Evolutionary conservation across 1,140 invertebrate species (phyloP).

Genomic region (Trichomalopsis sarcophagae): DNA sequence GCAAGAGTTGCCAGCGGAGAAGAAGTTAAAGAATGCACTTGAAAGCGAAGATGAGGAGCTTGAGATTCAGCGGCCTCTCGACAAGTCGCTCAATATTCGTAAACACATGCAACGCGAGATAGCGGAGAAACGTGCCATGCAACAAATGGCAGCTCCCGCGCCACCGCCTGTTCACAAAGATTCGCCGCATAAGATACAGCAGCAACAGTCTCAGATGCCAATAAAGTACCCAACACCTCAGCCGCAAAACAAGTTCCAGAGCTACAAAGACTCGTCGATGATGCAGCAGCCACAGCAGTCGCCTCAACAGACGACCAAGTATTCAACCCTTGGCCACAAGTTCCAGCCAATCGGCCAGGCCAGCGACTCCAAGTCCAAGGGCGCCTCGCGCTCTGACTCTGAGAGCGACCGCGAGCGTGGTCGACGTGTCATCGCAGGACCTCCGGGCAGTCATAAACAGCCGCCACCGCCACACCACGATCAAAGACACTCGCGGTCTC

Average conservation of each 20-base stretch:
- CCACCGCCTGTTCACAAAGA: conserved; percentile 72
- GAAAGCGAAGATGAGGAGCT: conserved; percentile 71
- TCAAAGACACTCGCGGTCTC: conserved; percentile 70
- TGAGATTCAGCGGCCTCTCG: conserved; percentile 67
- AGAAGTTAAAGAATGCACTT: conserved; percentile 58
- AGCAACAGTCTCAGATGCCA: conserved; percentile 55
- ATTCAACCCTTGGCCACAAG: conserved; percentile 66
- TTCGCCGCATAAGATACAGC: conserved; percentile 70
- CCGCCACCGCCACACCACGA: conserved; percentile 60
- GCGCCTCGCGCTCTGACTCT: conserved; percentile 68
- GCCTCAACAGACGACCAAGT: conserved; percentile 57
- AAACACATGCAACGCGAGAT: conserved; percentile 73
- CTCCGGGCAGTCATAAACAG: conserved; percentile 52
- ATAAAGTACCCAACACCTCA: conserved; percentile 70
- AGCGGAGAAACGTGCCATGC: conserved; percentile 66
- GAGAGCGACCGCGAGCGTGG: conserved; percentile 71
- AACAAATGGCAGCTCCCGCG: conserved; percentile 63
- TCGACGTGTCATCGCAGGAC: conserved; percentile 53
- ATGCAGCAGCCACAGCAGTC: conserved; percentile 55
- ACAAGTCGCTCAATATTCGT: conserved; percentile 70
- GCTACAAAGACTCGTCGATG: conserved; percentile 65
- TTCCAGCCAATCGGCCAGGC: conserved; percentile 72
- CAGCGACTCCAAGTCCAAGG: conserved; percentile 45
- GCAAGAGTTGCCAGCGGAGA: conserved; percentile 65
- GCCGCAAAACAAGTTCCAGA: conserved; percentile 68